Evolutionary conservation across 1,140 invertebrate genomes (phyloP).

Genomic region (Fopius arisanus): DNA sequence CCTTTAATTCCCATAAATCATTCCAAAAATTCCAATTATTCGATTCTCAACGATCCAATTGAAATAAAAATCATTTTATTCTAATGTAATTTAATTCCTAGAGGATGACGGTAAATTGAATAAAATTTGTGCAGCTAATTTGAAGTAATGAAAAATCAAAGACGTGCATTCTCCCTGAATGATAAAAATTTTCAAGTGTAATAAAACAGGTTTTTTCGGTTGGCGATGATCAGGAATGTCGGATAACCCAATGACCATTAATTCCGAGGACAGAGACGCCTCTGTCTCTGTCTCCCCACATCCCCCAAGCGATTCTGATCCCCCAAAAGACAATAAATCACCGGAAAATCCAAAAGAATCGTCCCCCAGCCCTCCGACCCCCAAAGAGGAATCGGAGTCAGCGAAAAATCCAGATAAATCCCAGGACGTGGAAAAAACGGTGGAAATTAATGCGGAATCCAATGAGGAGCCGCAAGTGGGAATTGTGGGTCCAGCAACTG

Average conservation of each 20-base stretch:
- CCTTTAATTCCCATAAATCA: too few relatives aligned
- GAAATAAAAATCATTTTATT: too few relatives aligned
- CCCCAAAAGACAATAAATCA: neutral
- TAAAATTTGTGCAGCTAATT: neutral
- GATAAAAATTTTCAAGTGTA: neutral
- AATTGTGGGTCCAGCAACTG: constrained; percentile 21
- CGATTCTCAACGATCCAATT: too few relatives aligned
- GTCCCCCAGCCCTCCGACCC: neutral
- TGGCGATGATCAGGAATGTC: constrained; percentile 14
- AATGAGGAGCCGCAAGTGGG: constrained; percentile 22
- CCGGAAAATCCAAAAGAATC: neutral
- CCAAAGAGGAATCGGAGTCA: neutral
- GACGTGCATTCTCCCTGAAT: neutral
- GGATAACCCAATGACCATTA: constrained; percentile 19
- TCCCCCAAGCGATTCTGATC: neutral
- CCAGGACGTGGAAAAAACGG: neutral
- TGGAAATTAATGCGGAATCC: neutral
- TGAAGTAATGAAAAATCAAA: neutral
- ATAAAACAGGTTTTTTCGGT: neutral
- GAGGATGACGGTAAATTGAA: neutral
- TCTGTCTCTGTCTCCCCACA: neutral
- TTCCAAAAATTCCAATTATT: too few relatives aligned
- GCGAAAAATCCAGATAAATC: neutral
- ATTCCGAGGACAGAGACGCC: constrained; percentile 15
- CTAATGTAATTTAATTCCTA: too few relatives aligned